These are phyloP conservation scores for Brachyalestes nurse DNA, from an alignment of 2,797 vertebrate species.

Conservation along the genomic window DNA sequence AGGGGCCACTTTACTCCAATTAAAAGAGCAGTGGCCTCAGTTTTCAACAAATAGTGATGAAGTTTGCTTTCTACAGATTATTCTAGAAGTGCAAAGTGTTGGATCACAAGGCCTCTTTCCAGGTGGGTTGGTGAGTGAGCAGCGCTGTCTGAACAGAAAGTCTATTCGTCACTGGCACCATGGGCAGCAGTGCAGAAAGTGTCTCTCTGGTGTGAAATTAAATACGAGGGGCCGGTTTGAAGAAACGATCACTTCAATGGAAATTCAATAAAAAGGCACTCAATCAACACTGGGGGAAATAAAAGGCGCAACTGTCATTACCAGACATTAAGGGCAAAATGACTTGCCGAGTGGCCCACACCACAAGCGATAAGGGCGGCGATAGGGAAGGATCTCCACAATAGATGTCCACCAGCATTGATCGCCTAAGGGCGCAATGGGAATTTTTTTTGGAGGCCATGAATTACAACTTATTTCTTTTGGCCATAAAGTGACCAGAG, in stretches of 20 bases:
- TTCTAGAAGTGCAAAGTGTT: not conserved
- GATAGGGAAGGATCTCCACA: conserved; percentile 45
- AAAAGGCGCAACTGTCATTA: conserved; percentile 54
- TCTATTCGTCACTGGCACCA: conserved; percentile 41
- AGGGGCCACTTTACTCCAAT: too few relatives aligned
- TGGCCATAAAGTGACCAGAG: conserved; percentile 52
- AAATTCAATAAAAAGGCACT: conserved; percentile 60
- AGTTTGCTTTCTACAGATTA: not conserved
- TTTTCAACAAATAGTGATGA: not conserved
- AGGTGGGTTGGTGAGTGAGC: conserved; percentile 9
- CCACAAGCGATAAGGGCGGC: conserved; percentile 33
- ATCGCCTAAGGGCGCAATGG: conserved; percentile 37
- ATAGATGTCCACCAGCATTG: conserved; percentile 27
- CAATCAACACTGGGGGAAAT: conserved; percentile 50
- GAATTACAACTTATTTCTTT: conserved; percentile 55
- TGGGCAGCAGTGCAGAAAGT: conserved; percentile 51
- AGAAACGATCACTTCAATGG: conserved; percentile 55
- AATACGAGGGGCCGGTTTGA: conserved; percentile 48
- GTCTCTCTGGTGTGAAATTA: conserved; percentile 61
- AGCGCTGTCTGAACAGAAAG: conserved; percentile 9
- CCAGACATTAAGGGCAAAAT: conserved; percentile 46
- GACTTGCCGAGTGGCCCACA: conserved; percentile 29
- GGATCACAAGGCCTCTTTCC: conserved; percentile 5
- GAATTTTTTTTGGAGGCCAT: conserved; percentile 43
- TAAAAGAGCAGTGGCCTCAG: not conserved